phyloP scores from a whole-genome alignment of 30 jellyfish, hydroid and myxozoan genomes.

The Aurelia sp. region DNA sequence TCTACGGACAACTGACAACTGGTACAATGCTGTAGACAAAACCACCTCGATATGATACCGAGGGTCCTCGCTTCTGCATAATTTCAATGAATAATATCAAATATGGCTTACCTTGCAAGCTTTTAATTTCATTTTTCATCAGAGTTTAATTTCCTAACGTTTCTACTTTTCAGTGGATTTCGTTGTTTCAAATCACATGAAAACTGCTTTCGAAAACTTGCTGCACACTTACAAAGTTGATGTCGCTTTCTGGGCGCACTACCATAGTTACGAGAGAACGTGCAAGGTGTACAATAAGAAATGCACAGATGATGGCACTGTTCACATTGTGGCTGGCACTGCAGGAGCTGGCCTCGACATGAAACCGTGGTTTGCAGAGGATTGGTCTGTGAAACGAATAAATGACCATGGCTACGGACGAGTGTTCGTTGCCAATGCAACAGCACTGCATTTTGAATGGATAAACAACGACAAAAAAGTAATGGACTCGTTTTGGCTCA shows the following conservation, averaged over 20 bases:
- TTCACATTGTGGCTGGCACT: conserved; percentile 80
- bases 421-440: conserved; percentile 65
- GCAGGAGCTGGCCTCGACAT: conserved; percentile 78
- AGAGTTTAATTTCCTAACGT: no score
- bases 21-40: no score
- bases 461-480: conserved; percentile 61
- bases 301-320: conserved; percentile 78
- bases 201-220: conserved; percentile 68
- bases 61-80: no score
- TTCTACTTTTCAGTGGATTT: conserved; percentile 15
- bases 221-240: conserved; percentile 75
- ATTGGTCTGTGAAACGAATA: conserved; percentile 74
- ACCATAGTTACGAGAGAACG: conserved; percentile 91
- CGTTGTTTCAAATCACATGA: conserved; percentile 62
- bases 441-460: conserved; percentile 58
- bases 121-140: no score
- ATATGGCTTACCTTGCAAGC: no score
- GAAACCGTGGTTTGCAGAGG: conserved; percentile 16
- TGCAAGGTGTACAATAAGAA: conserved; percentile 73
- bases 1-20: no score
- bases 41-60: no score
- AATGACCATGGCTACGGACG: conserved; percentile 82
- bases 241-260: conserved; percentile 87
- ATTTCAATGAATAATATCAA: no score
- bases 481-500: conserved; percentile 62